phyloP scores from a whole-genome alignment of 2,888 invertebrate genomes.

The Ichneumoninae sp. region DNA sequence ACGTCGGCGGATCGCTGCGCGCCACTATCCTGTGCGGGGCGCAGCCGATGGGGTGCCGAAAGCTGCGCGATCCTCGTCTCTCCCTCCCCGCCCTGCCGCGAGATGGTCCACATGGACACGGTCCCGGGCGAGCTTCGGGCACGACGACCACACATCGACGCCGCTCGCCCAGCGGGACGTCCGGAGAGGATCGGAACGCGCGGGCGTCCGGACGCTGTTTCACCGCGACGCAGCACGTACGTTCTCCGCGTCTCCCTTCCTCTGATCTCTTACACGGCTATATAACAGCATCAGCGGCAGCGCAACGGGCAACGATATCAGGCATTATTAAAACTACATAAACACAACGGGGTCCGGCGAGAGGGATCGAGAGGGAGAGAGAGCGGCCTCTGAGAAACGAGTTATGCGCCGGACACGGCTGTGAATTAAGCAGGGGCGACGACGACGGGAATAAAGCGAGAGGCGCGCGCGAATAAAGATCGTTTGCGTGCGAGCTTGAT shows the following conservation, averaged over 20 bases:
- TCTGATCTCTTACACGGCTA: constrained; percentile 20
- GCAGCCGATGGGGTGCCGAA: constrained; percentile 20
- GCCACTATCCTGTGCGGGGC: constrained; percentile 21
- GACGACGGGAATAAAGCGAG: constrained; percentile 66
- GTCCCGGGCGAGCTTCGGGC: constrained; percentile 6
- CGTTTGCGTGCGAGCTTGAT: constrained; percentile 36
- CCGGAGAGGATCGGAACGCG: constrained; percentile 54
- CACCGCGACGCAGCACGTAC: constrained; percentile 50
- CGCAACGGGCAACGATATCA: constrained; percentile 77
- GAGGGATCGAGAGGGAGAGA: constrained; percentile 50
- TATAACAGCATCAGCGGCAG: constrained; percentile 11
- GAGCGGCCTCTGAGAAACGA: constrained; percentile 71
- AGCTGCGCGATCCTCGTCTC: constrained; percentile 4
- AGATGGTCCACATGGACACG: constrained; percentile 11
- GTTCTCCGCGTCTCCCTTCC: not conserved
- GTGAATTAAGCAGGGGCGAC: constrained; percentile 79
- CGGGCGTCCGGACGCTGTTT: constrained; percentile 53
- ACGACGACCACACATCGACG: constrained; percentile 75
- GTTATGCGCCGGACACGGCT: constrained; percentile 79
- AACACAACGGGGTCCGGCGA: constrained; percentile 75
- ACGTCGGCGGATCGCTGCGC: constrained; percentile 5
- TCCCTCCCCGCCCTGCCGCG: not conserved
- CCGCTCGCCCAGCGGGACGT: constrained; percentile 71
- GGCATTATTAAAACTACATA: constrained; percentile 84
- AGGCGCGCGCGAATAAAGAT: constrained; percentile 40